phyloP scores from a whole-genome alignment of 2,888 invertebrate genomes.

The Achlya flavicornis region DNA sequence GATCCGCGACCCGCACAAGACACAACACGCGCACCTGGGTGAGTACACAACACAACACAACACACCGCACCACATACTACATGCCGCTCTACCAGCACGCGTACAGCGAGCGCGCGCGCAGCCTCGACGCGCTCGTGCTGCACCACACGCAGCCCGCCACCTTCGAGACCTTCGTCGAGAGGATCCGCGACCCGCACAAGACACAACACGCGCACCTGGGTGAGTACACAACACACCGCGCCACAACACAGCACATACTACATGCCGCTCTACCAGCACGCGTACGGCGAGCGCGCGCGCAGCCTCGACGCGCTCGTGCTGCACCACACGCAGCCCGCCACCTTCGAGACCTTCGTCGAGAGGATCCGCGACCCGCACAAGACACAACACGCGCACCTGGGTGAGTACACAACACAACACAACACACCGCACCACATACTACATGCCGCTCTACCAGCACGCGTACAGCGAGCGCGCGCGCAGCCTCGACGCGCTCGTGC shows the following conservation, averaged over 20 bases:
- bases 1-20: constrained; percentile 58
- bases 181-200: constrained; percentile 61
- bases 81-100: constrained; percentile 96
- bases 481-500: constrained; percentile 92
- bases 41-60: neutral
- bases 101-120: constrained; percentile 95
- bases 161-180: constrained; percentile 90
- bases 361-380: constrained; percentile 62
- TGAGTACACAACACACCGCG: neutral
- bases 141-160: constrained; percentile 94
- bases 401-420: neutral
- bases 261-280: constrained; percentile 95
- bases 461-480: constrained; percentile 96
- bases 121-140: constrained; percentile 92
- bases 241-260: neutral
- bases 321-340: constrained; percentile 93
- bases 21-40: constrained; percentile 15
- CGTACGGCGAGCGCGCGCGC: constrained; percentile 95
- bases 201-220: constrained; percentile 15
- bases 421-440: neutral
- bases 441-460: constrained; percentile 94
- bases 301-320: constrained; percentile 93
- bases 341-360: constrained; percentile 92
- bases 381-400: constrained; percentile 14
- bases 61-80: neutral